Percentiles rank a stretch among this genome's conserved stretches.
Evolutionary conservation across 2,888 invertebrate genomes (phyloP).

Genomic region (Leptinotarsa haldemani): DNA sequence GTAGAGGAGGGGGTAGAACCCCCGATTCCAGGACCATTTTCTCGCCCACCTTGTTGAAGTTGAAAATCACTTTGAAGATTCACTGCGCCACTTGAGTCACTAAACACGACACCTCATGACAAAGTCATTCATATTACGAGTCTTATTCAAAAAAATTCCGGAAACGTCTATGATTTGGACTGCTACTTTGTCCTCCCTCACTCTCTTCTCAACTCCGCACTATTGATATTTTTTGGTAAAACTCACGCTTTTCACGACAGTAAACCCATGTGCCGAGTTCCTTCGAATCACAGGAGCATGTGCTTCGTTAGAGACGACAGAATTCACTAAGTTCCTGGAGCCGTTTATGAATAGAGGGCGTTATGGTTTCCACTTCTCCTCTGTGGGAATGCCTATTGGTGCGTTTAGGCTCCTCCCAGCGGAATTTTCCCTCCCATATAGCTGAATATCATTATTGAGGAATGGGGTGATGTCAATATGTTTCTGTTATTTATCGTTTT

Average conservation of each 20-base stretch:
- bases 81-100: slow-evolving; percentile 30
- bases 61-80: slow-evolving; percentile 13
- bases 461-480: slow-evolving; percentile 64
- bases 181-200: not conserved
- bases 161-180: not conserved
- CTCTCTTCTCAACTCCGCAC: not conserved
- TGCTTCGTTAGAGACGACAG: slow-evolving; percentile 52
- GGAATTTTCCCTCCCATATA: slow-evolving; percentile 49
- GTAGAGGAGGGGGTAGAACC: slow-evolving; percentile 77
- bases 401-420: slow-evolving; percentile 51
- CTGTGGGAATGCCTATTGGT: slow-evolving; percentile 53
- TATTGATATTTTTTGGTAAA: not conserved
- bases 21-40: slow-evolving; percentile 74
- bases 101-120: slow-evolving; percentile 34
- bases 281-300: slow-evolving; percentile 43
- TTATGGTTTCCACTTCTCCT: slow-evolving; percentile 38
- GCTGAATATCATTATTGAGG: slow-evolving; percentile 63
- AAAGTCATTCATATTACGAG: slow-evolving; percentile 12
- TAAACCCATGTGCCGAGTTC: slow-evolving; percentile 39
- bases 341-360: slow-evolving; percentile 50
- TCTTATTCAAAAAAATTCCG: not conserved
- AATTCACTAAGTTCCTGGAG: slow-evolving; percentile 58
- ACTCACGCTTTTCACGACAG: slow-evolving; percentile 27
- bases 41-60: slow-evolving; percentile 48
- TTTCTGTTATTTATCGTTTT: slow-evolving; percentile 63